These are phyloP conservation scores for Tautogolabrus adspersus DNA, from an alignment of 2,113 vertebrate genomes.

Conservation along the genomic window DNA sequence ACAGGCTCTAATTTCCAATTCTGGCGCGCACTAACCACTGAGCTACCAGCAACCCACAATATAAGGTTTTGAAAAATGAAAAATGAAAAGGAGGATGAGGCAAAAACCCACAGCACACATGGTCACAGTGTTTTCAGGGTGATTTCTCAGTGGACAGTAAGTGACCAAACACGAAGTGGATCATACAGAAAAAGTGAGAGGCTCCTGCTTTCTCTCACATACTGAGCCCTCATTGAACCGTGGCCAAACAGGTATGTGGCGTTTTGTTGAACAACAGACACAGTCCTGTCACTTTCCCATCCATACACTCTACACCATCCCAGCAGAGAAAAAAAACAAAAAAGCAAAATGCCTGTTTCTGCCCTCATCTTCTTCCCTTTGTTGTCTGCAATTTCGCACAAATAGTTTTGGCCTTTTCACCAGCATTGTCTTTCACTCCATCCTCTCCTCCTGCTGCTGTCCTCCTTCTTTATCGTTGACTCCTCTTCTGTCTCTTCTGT, in stretches of 20 bases:
- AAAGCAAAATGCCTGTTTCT: background rate
- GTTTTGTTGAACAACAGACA: slow-evolving; percentile 20
- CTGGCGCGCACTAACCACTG: too few species aligned
- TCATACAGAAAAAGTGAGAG: slow-evolving; percentile 13
- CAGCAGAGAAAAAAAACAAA: background rate
- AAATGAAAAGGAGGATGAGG: too few species aligned
- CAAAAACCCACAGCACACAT: too few species aligned
- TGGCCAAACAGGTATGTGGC: slow-evolving; percentile 55
- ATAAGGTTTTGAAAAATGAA: too few species aligned
- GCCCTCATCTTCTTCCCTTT: background rate
- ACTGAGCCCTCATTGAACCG: slow-evolving; percentile 53
- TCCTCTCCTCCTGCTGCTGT: slow-evolving; percentile 13
- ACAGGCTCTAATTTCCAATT: too few species aligned
- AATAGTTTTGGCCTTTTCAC: background rate
- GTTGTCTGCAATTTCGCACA: background rate
- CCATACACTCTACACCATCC: background rate
- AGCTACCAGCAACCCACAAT: too few species aligned
- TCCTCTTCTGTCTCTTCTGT: slow-evolving; percentile 29
- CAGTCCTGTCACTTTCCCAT: slow-evolving; percentile 20
- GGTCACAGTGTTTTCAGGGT: background rate
- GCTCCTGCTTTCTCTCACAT: slow-evolving; percentile 41
- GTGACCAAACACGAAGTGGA: background rate
- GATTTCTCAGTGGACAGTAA: background rate
- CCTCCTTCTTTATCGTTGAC: slow-evolving; percentile 59
- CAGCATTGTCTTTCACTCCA: slow-evolving; percentile 10